phyloP scores from a whole-genome alignment of 2,797 vertebrate species.

The Macropus fuliginosus region DNA sequence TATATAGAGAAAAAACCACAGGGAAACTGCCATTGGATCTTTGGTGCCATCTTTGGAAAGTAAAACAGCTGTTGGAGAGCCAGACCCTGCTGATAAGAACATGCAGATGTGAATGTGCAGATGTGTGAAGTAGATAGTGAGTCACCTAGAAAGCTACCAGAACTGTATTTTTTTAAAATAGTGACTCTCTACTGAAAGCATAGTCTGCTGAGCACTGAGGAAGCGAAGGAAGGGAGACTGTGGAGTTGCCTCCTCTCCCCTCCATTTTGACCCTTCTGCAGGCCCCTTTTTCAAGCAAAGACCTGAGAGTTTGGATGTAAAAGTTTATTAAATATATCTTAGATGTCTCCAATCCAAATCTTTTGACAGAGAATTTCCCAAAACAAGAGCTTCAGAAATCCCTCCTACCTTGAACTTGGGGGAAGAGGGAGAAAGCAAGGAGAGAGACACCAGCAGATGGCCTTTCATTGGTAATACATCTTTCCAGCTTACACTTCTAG shows the following conservation, averaged over 20 bases:
- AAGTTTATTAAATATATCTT: background rate
- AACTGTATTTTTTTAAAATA: background rate
- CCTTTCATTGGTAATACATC: background rate
- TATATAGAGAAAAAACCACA: constrained; percentile 32
- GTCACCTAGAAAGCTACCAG: background rate
- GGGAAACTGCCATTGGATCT: background rate
- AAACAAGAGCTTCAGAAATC: background rate
- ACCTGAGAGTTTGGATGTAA: background rate
- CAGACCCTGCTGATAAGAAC: background rate
- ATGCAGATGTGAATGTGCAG: background rate
- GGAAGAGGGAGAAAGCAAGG: background rate
- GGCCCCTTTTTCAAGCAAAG: background rate
- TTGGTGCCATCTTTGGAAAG: constrained; percentile 21
- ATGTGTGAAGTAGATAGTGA: background rate
- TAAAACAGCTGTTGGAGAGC: background rate
- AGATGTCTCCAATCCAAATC: background rate
- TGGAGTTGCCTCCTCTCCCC: background rate
- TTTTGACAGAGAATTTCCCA: background rate
- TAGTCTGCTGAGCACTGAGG: background rate
- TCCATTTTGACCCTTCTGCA: background rate
- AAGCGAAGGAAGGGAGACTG: background rate
- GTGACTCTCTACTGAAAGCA: background rate
- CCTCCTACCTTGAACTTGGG: background rate
- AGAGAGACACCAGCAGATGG: background rate
- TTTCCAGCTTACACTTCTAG: background rate